Conservation (phyloP, 2,888 invertebrate genomes). For the Agrochola litura region DNA sequence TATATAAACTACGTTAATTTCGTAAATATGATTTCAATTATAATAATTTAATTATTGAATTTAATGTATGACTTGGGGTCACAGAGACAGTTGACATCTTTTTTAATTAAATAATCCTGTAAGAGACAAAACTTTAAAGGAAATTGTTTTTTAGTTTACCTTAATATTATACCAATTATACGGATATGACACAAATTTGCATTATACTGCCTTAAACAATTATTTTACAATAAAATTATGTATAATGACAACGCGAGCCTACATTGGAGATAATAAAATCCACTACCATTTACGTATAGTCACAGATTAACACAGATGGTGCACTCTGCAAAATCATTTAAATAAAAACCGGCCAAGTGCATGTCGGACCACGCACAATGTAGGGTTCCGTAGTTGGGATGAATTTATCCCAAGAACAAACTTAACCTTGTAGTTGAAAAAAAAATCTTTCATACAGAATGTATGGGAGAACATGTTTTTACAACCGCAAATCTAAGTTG, state of each 20-base stretch:
- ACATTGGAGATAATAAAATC: conserved; percentile 11
- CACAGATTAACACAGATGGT: too few relatives aligned
- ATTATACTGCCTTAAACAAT: not conserved
- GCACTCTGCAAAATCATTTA: too few relatives aligned
- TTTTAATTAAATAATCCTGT: conserved; percentile 20
- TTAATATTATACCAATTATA: not conserved
- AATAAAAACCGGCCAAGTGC: too few relatives aligned
- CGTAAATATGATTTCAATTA: not conserved
- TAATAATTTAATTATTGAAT: not conserved
- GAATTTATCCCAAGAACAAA: too few relatives aligned
- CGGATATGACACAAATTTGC: not conserved
- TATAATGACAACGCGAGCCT: not conserved
- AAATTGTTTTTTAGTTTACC: not conserved
- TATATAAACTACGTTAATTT: too few relatives aligned
- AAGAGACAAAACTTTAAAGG: not conserved
- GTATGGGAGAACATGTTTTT: too few relatives aligned
- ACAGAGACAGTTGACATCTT: not conserved
- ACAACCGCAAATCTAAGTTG: too few relatives aligned
- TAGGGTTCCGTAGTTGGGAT: too few relatives aligned
- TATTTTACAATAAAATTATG: conserved; percentile 5
- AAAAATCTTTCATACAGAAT: too few relatives aligned
- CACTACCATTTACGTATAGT: conserved; percentile 12
- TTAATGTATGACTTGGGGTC: not conserved
- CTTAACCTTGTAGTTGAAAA: too few relatives aligned
- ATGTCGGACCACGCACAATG: too few relatives aligned